Conservation (phyloP, 2,113 vertebrate genomes). For the Anas platyrhynchos region DNA sequence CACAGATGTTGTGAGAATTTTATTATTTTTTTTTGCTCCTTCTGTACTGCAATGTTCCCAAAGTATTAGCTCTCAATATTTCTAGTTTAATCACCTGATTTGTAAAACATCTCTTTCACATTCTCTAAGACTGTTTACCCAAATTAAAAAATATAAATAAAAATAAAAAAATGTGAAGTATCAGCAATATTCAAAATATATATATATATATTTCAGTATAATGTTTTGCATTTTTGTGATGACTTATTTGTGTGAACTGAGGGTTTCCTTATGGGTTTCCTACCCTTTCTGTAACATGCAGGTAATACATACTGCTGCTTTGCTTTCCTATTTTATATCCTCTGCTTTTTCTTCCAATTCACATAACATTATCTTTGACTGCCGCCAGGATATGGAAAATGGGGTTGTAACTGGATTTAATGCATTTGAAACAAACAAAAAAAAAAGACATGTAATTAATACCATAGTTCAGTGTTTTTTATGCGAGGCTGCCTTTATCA, state of each 20-base stretch:
- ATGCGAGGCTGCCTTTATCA: neutral
- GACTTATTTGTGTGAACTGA: neutral
- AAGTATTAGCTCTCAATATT: neutral
- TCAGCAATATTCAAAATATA: neutral
- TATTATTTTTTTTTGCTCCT: neutral
- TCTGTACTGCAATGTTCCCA: conserved; percentile 9
- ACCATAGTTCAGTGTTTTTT: neutral
- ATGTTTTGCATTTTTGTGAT: neutral
- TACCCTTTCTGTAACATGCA: neutral
- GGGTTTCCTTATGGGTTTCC: neutral
- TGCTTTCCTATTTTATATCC: neutral
- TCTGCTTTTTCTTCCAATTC: neutral
- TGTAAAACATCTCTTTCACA: neutral
- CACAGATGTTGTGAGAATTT: neutral
- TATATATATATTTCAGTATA: neutral
- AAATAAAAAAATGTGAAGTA: neutral
- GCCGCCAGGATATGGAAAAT: neutral
- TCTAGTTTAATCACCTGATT: conserved; percentile 32
- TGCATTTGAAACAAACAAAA: neutral
- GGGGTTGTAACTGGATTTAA: neutral
- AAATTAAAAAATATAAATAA: neutral
- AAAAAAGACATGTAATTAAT: neutral
- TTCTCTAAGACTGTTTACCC: neutral
- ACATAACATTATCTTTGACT: neutral
- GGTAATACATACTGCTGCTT: neutral